Evolutionary conservation across 1,140 invertebrate species (phyloP).

Genomic region (Tetragnatha versicolor): DNA sequence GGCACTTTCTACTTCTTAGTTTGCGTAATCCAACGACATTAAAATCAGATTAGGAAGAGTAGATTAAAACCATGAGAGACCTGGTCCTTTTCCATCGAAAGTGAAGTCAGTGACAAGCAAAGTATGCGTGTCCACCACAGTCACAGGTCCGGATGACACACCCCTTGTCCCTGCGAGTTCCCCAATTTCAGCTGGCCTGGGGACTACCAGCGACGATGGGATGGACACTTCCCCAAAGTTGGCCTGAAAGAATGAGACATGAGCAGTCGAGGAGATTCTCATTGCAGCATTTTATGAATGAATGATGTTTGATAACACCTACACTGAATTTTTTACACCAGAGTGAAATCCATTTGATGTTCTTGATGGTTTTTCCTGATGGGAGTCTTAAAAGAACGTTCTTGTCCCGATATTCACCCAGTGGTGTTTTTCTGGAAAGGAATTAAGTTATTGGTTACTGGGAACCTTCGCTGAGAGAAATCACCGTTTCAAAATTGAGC

Average conservation of each 20-base stretch:
- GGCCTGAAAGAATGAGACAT: slow-evolving; percentile 75
- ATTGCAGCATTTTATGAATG: not conserved
- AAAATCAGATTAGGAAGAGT: no score
- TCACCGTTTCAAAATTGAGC: no score
- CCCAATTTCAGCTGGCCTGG: slow-evolving; percentile 72
- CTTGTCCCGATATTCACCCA: slow-evolving; percentile 77
- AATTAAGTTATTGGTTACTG: no score
- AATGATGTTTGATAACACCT: slow-evolving; percentile 64
- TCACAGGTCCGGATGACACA: slow-evolving; percentile 83
- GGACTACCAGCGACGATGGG: slow-evolving; percentile 75
- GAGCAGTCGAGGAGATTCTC: not conserved
- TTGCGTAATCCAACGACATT: no score
- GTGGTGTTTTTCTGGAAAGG: slow-evolving; percentile 75
- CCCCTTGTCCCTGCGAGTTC: slow-evolving; percentile 67
- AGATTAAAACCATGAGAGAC: no score
- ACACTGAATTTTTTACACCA: slow-evolving; percentile 91
- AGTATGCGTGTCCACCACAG: slow-evolving; percentile 89
- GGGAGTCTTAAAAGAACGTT: slow-evolving; percentile 85
- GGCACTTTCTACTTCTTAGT: no score
- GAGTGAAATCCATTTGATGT: slow-evolving; percentile 87
- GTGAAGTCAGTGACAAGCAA: slow-evolving; percentile 84
- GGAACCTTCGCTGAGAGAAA: no score
- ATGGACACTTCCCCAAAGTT: slow-evolving; percentile 89
- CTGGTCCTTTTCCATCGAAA: slow-evolving; percentile 88
- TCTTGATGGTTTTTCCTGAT: slow-evolving; percentile 79